Conservation (phyloP, 2,888 invertebrate species). For the Napeogenes inachia region DNA sequence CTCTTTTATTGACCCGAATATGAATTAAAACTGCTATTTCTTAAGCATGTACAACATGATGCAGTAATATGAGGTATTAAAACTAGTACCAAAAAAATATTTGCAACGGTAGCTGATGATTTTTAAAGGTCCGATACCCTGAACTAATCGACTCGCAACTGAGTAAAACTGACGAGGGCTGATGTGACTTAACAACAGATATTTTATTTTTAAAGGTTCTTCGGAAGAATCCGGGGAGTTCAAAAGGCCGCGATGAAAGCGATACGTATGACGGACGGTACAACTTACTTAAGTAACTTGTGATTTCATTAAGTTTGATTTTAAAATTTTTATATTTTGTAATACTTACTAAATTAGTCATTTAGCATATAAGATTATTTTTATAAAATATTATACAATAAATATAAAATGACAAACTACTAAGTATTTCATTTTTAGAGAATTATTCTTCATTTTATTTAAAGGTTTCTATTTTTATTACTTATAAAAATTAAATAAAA, state of each 20-base stretch:
- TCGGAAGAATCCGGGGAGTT: constrained; percentile 72
- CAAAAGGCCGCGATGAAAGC: constrained; percentile 63
- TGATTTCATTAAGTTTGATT: constrained; percentile 60
- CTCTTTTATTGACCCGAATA: neutral
- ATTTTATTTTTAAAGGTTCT: constrained; percentile 50
- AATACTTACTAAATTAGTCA: constrained; percentile 63
- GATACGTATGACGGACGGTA: constrained; percentile 34
- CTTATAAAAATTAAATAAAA: no score
- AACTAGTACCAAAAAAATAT: no score
- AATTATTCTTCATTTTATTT: neutral
- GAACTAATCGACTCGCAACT: no score
- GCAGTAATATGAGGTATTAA: no score
- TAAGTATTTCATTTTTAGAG: constrained; percentile 26
- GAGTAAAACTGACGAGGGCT: no score
- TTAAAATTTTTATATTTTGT: constrained; percentile 42
- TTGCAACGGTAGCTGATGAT: no score
- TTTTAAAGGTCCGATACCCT: no score
- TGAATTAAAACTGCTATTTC: constrained; percentile 30
- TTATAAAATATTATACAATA: constrained; percentile 29
- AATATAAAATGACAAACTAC: constrained; percentile 31
- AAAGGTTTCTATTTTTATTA: no score
- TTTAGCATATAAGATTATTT: constrained; percentile 55
- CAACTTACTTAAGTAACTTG: constrained; percentile 61
- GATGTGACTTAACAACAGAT: neutral
- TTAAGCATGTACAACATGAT: no score